Conservation (phyloP, 1,140 invertebrate species). For the Acromyrmex echinatior region DNA sequence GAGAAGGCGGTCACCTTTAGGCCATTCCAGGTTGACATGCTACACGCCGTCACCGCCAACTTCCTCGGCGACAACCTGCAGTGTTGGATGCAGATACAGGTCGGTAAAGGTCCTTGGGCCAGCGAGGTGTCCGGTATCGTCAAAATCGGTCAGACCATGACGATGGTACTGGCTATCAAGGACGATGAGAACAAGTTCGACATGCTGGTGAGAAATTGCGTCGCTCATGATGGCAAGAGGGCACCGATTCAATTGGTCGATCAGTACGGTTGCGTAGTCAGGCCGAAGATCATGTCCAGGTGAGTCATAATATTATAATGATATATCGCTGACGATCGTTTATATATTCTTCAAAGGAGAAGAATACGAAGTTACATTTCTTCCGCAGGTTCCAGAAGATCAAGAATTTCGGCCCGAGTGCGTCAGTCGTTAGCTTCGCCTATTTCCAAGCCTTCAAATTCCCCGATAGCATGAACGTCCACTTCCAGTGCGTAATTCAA, state of each 20-base stretch:
- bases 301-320: slow-evolving; percentile 46
- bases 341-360: neutral
- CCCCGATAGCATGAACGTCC: slow-evolving; percentile 98
- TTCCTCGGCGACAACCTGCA: slow-evolving; percentile 97
- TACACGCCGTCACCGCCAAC: slow-evolving; percentile 97
- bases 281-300: slow-evolving; percentile 96
- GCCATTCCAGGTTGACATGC: slow-evolving; percentile 97
- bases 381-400: slow-evolving; percentile 95
- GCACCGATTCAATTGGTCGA: slow-evolving; percentile 97
- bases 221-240: slow-evolving; percentile 97
- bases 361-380: neutral
- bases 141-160: slow-evolving; percentile 98
- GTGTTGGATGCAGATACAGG: slow-evolving; percentile 99
- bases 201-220: slow-evolving; percentile 97
- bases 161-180: slow-evolving; percentile 97
- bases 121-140: slow-evolving; percentile 97
- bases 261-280: slow-evolving; percentile 95
- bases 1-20: slow-evolving; percentile 97
- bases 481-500: slow-evolving; percentile 98
- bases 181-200: slow-evolving; percentile 98
- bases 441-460: slow-evolving; percentile 99
- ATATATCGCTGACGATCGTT: neutral
- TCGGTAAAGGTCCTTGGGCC: slow-evolving; percentile 97
- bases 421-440: slow-evolving; percentile 97
- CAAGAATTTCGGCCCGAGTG: slow-evolving; percentile 97